Evolutionary conservation across 2,888 invertebrate species (phyloP), one percentile per base, ranked within the genome.

Genomic region (Nycteola revayana): DNA sequence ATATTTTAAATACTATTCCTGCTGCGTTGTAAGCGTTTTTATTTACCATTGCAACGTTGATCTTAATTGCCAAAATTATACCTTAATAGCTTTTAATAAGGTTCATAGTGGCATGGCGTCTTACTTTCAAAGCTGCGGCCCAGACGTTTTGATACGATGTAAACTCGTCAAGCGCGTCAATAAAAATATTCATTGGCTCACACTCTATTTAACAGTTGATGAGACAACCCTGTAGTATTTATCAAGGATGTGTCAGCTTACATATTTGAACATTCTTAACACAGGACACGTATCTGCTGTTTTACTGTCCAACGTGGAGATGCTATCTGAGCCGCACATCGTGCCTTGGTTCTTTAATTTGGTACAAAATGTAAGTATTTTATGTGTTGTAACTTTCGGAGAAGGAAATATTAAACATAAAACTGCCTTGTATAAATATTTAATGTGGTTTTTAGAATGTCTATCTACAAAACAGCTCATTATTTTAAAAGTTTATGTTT

Each of bases 111-210:
- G 47, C 33, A 20, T 42, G 46, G 10, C 18, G 35, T 1, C 22
- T 46, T 35, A 39, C 39, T 26, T 41, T 43, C 36, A 44, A 49
- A 49, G 52, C 49, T 48, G 57, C 47, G 56, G 54, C 61, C 55
- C 49, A 64, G 59, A 63, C 51, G 63, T 54, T 48, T 53, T 47
- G 61, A 58, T 58, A 36, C 53, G 58, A 62, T 59, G 75, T 61
- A 72, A 75, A 80, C 77, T 72, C 61, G 80, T 75, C 72, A 61
- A 75, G 71, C 79, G 69, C 77, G 79, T 85, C 84, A 81, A 85
- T 86, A 85, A 88, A 87, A 85, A 87, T 88, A 87, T 88, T 87
- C 84, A 86, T 88, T 82, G 75, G 74, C 77, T 83, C 73, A 78
- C 80, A 83, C 84, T 85, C 82, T 85, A 79, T 83, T 87, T 81